Base-by-base conservation (phyloP, 2,797 vertebrate genomes). In the Chrosomus eos region DNA sequence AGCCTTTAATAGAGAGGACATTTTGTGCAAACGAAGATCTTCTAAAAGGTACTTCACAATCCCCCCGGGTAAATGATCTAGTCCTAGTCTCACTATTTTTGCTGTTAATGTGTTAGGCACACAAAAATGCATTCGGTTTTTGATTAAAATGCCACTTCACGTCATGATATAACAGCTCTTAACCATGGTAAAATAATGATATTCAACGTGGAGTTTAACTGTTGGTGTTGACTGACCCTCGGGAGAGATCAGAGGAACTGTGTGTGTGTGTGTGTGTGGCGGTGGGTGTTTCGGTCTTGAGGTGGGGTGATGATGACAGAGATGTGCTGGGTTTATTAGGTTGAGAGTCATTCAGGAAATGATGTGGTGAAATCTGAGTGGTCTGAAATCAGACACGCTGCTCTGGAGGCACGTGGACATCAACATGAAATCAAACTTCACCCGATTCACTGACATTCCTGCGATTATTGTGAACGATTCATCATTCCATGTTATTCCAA, bases 221-320 rank as follows among this genome's bases (percentile, higher is more conserved):
- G 38, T 62, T 90, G 85, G 85, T 89, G 53, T 92, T 92, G 91
- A 89, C 84, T 73, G 53, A 76, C 89, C 92, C 91, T 90, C 90
- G 89, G 82, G 89, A 92, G 91, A 94, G 91, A 93, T 94, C 92
- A 91, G 85, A 93, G 82, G 88, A 86, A 90, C 89, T 36, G 36
- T 36, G 36, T 36, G 36, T 36, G 33, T 36, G 68, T 33, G 73
- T 78, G 70, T 48, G 74, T 78, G 64, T 58, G 76, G 58, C 5
- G 9, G 66, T 26, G 86, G 36, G 33, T 83, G 76, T 58, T 60
- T 64, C 58, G 38, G 51, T 38, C 13, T 58, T 76, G 51, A 58
- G 51, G 74, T 76, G 48, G 51, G 55, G 58, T 45, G 76, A 58
- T 64, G 58, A 79, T 79, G 58, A 64, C 58, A 79, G 76, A 62